Evolutionary conservation across 2,797 vertebrate species (phyloP).

Genomic region (Phaenicophaeus curvirostris): DNA sequence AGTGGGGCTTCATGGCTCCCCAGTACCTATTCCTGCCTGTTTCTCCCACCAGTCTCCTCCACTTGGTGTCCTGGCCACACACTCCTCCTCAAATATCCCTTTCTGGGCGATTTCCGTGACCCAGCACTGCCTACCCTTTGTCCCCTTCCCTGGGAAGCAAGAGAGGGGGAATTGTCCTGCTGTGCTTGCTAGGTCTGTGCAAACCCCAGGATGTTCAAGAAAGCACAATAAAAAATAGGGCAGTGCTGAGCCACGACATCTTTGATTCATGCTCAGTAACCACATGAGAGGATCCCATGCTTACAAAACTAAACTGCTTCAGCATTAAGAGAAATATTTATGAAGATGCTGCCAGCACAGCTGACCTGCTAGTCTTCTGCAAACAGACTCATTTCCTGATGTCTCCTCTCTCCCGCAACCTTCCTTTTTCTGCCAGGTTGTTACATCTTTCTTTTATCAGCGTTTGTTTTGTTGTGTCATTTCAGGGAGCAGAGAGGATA

Average conservation of each 20-base stretch:
- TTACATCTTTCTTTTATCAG: not conserved
- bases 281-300: slow-evolving; percentile 30
- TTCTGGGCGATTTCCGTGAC: not conserved
- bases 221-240: slow-evolving; percentile 18
- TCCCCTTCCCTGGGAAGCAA: accelerated
- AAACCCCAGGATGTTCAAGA: not conserved
- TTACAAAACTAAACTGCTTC: slow-evolving; percentile 31
- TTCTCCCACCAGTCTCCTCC: not conserved
- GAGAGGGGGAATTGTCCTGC: not conserved
- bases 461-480: not conserved
- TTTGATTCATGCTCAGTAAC: slow-evolving; percentile 42
- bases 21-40: not conserved
- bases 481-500: not conserved
- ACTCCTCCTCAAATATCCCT: not conserved
- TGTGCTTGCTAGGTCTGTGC: not conserved
- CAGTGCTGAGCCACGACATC: not conserved
- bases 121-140: not conserved
- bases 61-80: accelerated
- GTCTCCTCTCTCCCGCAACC: not conserved
- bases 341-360: slow-evolving; percentile 19
- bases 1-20: accelerated
- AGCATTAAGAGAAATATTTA: slow-evolving; percentile 49
- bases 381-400: slow-evolving; percentile 13
- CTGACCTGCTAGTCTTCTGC: slow-evolving; percentile 22
- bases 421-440: not conserved